Base-by-base conservation (phyloP, 2,797 vertebrate genomes). In the Spinus pinus region DNA sequence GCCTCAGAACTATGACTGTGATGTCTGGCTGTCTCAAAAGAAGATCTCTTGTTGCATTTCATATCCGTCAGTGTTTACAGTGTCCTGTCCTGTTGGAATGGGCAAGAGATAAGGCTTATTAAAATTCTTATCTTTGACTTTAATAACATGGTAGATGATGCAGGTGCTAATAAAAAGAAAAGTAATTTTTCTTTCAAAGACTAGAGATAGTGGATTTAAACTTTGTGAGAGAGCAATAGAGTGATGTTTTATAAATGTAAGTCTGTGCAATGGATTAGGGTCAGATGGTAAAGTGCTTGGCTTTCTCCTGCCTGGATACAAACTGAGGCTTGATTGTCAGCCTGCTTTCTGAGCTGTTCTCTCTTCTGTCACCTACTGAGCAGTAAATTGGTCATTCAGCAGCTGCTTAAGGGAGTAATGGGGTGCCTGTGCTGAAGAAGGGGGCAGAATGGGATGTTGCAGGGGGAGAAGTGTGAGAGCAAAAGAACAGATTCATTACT, bases 51-150 rank as follows among this genome's bases (percentile, higher is more conserved):
- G 96, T 96, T 96, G 96, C 94, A 97, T 98, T 98, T 98, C 97
- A 97, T 98, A 97, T 97, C 93, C 96, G 94, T 93, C 95, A 75
- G 85, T 90, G 95, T 97, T 96, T 94, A 94, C 87, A 80, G 95
- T 71, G 93, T 95, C 80, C 96, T 97, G 95, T 98, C 94, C 88
- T 88, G 61, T 94, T 94, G 93, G 88, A 97, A 97, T 77, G 91
- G 90, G 92, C 66, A 81, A 87, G 88, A 97, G 98, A 98, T 98
- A 98, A 97, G 97, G 95, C 91, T 98, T 99, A 99, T 99, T 99
- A 99, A 98, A 99, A 98, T 98, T 99, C 98, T 98, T 99, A 99
- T 99, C 99, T 95, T 60, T 89, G 64, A 74, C 85, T 97, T 97
- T 97, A 97, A 96, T 98, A 98, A 98, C 97, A 96, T 97, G 97